Percentiles rank a stretch among this genome's conserved stretches.
Conservation (phyloP, 53 echinoderm and acorn worm genomes). For the Echinometra lucunter region DNA sequence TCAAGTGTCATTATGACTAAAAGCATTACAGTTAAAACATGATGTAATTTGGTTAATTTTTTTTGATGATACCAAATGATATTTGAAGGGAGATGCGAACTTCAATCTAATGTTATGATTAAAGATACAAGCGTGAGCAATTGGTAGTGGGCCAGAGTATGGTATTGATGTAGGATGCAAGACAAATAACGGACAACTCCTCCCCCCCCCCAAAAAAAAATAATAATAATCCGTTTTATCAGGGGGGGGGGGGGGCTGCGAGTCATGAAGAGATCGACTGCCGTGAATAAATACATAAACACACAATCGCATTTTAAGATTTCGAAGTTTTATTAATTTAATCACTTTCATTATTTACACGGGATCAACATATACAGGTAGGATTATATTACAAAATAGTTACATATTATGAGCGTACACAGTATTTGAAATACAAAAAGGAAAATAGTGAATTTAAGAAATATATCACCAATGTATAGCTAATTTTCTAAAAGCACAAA, state of each 20-base stretch:
- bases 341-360: constrained; percentile 46
- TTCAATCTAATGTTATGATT: too few relatives aligned
- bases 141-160: too few relatives aligned
- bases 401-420: background rate
- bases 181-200: too few relatives aligned
- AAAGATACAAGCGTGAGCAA: too few relatives aligned
- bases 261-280: background rate
- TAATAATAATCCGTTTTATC: too few relatives aligned
- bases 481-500: background rate
- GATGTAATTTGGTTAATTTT: too few relatives aligned
- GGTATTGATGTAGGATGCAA: too few relatives aligned
- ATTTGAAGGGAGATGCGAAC: too few relatives aligned
- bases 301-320: background rate
- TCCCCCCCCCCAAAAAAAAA: too few relatives aligned
- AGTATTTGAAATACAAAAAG: background rate
- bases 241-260: background rate
- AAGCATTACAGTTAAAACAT: too few relatives aligned
- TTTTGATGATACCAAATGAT: too few relatives aligned
- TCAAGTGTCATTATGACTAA: too few relatives aligned
- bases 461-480: background rate
- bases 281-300: background rate
- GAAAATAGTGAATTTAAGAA: background rate
- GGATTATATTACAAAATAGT: constrained; percentile 34
- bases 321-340: constrained; percentile 48
- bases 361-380: constrained; percentile 65